Conservation (phyloP, 1,140 invertebrate genomes). For the Magallana gigas region DNA sequence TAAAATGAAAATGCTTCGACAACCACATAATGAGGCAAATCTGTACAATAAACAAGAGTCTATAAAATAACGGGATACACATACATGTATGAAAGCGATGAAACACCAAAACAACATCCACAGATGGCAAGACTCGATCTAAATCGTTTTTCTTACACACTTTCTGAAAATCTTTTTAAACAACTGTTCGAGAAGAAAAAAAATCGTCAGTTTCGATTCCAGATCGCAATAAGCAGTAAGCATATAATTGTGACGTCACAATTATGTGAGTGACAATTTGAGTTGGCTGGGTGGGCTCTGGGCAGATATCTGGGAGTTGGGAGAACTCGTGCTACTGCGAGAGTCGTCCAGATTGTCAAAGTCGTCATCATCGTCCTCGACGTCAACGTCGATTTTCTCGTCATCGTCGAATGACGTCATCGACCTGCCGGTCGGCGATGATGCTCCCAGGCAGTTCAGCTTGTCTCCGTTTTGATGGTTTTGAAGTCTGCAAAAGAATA, state of each 20-base stretch:
- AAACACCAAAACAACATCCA: conserved; percentile 40
- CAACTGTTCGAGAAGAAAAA: too few species aligned
- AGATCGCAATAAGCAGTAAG: background rate
- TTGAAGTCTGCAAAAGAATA: conserved; percentile 48
- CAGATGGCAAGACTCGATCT: conserved; percentile 8
- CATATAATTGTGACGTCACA: background rate
- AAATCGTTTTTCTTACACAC: conserved; percentile 36
- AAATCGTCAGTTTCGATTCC: conserved; percentile 13
- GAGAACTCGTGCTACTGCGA: conserved; percentile 52
- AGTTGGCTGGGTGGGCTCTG: conserved; percentile 30
- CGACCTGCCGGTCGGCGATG: conserved; percentile 53
- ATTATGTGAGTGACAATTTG: conserved; percentile 38
- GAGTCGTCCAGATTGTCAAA: conserved; percentile 58
- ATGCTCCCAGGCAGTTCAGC: conserved; percentile 44
- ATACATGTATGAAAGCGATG: background rate
- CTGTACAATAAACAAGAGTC: background rate
- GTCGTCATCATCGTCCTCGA: conserved; percentile 57
- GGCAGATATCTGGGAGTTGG: conserved; percentile 46
- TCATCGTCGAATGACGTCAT: conserved; percentile 57
- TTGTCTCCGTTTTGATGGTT: conserved; percentile 52
- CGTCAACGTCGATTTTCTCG: conserved; percentile 58
- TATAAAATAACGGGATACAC: conserved; percentile 11
- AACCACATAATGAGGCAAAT: conserved; percentile 12
- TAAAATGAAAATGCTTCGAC: background rate
- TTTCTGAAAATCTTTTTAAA: background rate